A percentile compares a stretch with the other conserved stretches of the same genome.
Conservation (phyloP, 2,888 invertebrate genomes). For the Pheosia tremula region DNA sequence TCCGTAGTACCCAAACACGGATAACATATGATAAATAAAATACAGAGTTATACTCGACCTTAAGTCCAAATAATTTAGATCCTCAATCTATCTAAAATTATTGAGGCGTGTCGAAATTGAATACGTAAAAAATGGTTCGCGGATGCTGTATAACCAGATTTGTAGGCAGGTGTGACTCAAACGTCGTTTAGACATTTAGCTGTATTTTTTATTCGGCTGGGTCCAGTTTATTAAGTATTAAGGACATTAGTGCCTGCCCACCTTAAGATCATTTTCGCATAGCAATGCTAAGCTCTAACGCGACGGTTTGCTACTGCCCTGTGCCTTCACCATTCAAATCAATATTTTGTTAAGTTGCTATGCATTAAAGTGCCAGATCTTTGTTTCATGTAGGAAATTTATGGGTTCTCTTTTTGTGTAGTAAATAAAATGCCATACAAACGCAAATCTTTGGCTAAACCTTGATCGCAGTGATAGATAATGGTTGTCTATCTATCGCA, state of each 20-base stretch:
- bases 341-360: background rate
- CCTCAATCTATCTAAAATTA: conserved; percentile 19
- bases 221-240: conserved; percentile 31
- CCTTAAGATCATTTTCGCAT: too few species aligned
- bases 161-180: conserved; percentile 33
- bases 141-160: conserved; percentile 42
- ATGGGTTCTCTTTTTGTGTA: too few species aligned
- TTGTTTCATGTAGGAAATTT: too few species aligned
- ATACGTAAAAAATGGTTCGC: conserved; percentile 21
- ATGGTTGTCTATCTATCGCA: too few species aligned
- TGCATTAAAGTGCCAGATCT: background rate
- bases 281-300: too few species aligned
- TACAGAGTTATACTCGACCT: conserved; percentile 13
- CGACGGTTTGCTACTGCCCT: too few species aligned
- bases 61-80: conserved; percentile 4
- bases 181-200: conserved; percentile 25
- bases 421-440: too few species aligned
- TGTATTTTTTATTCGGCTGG: conserved; percentile 30
- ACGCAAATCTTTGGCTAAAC: too few species aligned
- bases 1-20: conserved; percentile 16
- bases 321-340: too few species aligned
- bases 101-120: conserved; percentile 16
- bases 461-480: too few species aligned
- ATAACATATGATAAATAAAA: background rate
- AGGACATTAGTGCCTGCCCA: background rate